These are phyloP conservation scores for Megamerina dolium DNA, from an alignment of 2,888 invertebrate species.

Conservation along the genomic window DNA sequence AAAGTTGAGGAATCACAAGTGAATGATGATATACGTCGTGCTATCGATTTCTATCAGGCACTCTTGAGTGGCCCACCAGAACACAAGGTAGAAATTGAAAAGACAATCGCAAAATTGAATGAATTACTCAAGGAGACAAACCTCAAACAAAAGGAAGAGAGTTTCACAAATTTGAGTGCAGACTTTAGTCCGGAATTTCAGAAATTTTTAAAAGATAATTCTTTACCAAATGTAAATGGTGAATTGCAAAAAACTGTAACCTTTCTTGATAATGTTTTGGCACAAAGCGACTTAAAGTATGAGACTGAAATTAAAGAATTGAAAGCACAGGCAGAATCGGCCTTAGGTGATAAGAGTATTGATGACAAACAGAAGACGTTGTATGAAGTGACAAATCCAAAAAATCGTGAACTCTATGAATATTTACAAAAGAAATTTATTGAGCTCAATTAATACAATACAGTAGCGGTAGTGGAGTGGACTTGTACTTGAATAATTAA, in stretches of 20 bases:
- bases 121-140: slow-evolving; percentile 23
- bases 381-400: slow-evolving; percentile 28
- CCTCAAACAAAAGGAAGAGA: slow-evolving; percentile 26
- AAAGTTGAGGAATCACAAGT: slow-evolving; percentile 27
- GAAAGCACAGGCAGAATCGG: slow-evolving; percentile 26
- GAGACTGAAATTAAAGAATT: slow-evolving; percentile 26
- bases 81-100: slow-evolving; percentile 26
- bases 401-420: slow-evolving; percentile 24
- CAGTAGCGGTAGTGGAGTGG: too few relatives aligned
- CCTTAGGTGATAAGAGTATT: slow-evolving; percentile 21
- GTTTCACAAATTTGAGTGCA: slow-evolving; percentile 25
- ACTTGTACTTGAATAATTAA: too few relatives aligned
- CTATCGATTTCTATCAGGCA: slow-evolving; percentile 29
- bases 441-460: slow-evolving; percentile 24
- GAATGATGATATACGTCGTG: slow-evolving; percentile 25
- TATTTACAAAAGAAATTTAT: slow-evolving; percentile 30
- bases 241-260: slow-evolving; percentile 27
- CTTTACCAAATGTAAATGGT: slow-evolving; percentile 26
- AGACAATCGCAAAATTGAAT: slow-evolving; percentile 24
- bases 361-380: slow-evolving; percentile 31
- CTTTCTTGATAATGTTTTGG: slow-evolving; percentile 29
- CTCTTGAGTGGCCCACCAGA: slow-evolving; percentile 15
- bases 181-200: slow-evolving; percentile 27
- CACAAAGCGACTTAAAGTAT: slow-evolving; percentile 19
- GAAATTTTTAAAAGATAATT: slow-evolving; percentile 25